Base-by-base conservation (phyloP, 2,113 vertebrate species). In the Paracanthobrama guichenoti region DNA sequence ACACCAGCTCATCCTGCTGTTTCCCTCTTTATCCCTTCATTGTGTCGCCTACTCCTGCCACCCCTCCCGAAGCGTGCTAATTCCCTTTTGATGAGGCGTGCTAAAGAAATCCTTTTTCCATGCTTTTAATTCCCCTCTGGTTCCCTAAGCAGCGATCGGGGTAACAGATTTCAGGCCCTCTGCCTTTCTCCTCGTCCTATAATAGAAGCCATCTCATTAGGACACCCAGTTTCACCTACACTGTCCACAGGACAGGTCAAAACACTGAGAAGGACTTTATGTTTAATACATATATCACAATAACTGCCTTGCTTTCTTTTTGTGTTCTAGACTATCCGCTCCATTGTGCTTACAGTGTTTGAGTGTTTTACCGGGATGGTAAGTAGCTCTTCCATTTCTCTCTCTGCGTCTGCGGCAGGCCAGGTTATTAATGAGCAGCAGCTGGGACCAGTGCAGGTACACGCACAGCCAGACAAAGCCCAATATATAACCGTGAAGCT, bases 51-150 rank as follows among this genome's bases (percentile, higher is more conserved):
- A 66, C 86, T 91, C 92, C 93, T 92, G 89, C 93, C 94, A 93
- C 92, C 90, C 59, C 75, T 87, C 94, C 93, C 90, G 92, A 93
- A 95, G 93, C 92, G 91, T 92, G 92, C 94, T 96, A 95, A 93
- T 96, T 95, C 93, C 94, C 95, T 94, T 95, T 93, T 93, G 95
- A 95, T 92, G 93, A 95, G 94, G 94, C 95, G 94, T 95, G 93
- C 94, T 95, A 97, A 96, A 97, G 96, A 95, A 97, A 97, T 96
- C 95, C 95, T 93, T 86, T 92, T 95, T 95, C 91, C 93, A 94
- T 90, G 93, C 93, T 90, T 94, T 94, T 94, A 81, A 94, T 94
- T 94, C 94, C 92, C 91, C 91, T 86, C 93, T 94, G 95, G 94
- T 95, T 95, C 95, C 94, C 95, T 95, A 94, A 94, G 94, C 93